These are phyloP conservation scores for Oncorhynchus clarkii DNA, from an alignment of 2,113 vertebrate genomes.

Conservation along the genomic window DNA sequence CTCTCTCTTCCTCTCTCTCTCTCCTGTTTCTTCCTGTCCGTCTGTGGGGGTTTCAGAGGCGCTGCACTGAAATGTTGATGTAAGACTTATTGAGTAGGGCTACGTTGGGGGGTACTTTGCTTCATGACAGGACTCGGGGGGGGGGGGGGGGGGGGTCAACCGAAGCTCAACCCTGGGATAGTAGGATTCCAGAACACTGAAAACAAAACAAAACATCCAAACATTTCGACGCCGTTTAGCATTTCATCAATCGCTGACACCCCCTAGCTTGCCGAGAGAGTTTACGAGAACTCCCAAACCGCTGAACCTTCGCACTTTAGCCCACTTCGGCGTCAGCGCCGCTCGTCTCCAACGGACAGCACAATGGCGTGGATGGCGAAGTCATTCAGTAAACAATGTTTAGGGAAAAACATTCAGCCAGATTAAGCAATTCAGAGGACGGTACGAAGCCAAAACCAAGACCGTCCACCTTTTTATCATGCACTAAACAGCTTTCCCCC, in stretches of 20 bases:
- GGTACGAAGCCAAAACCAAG: constrained; percentile 18
- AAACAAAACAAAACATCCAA: constrained; percentile 51
- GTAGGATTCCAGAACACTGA: constrained; percentile 49
- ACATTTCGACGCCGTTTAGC: constrained; percentile 36
- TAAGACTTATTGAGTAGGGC: constrained; percentile 52
- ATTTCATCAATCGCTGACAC: constrained; percentile 16
- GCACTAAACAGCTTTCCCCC: constrained; percentile 55
- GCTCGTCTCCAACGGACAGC: constrained; percentile 14
- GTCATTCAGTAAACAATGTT: constrained; percentile 16
- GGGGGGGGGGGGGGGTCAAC: constrained; percentile 33
- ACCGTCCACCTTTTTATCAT: constrained; percentile 41
- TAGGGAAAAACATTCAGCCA: neutral
- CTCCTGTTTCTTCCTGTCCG: constrained; percentile 36
- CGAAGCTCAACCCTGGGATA: constrained; percentile 40
- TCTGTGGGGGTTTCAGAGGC: constrained; percentile 29
- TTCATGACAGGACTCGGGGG: constrained; percentile 61
- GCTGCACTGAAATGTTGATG: constrained; percentile 58
- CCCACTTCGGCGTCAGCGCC: neutral
- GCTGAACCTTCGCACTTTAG: constrained; percentile 1
- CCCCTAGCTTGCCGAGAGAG: neutral
- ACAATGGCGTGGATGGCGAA: constrained; percentile 17
- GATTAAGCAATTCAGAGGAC: constrained; percentile 29
- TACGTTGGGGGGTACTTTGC: constrained; percentile 29
- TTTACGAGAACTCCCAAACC: neutral
- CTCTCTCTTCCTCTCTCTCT: constrained; percentile 21